phyloP scores from a whole-genome alignment of 2,797 vertebrate genomes.

The Paedocypris micromegethes region DNA sequence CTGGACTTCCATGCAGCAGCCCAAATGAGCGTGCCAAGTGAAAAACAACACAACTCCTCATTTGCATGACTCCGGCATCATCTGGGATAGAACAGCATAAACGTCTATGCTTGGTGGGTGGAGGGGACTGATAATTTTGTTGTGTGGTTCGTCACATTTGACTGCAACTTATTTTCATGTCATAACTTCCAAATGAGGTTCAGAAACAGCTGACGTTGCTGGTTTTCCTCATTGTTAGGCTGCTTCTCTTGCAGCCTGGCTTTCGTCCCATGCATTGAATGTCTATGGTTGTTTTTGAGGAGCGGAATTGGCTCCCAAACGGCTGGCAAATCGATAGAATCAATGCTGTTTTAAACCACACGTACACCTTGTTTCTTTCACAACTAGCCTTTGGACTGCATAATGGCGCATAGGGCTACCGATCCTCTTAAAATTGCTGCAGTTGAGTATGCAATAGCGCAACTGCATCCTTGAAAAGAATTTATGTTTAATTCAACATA shows the following conservation, averaged over 20 bases:
- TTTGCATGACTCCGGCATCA: slow-evolving; percentile 19
- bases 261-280: slow-evolving; percentile 27
- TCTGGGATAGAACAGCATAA: slow-evolving; percentile 8
- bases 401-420: slow-evolving; percentile 19
- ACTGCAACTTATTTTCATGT: slow-evolving; percentile 1
- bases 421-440: neutral
- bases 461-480: slow-evolving; percentile 25
- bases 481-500: slow-evolving; percentile 34
- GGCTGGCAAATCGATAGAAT: slow-evolving; percentile 40
- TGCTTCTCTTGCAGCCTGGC: neutral
- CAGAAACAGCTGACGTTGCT: slow-evolving; percentile 7
- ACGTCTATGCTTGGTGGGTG: neutral
- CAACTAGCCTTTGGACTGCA: slow-evolving; percentile 24
- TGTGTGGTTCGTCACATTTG: slow-evolving; percentile 12
- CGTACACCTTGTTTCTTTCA: slow-evolving; percentile 29
- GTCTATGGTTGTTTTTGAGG: slow-evolving; percentile 24
- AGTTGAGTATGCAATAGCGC: neutral
- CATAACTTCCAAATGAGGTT: slow-evolving; percentile 6
- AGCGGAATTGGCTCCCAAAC: slow-evolving; percentile 43
- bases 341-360: slow-evolving; percentile 40
- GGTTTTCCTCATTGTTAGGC: neutral
- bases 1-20: slow-evolving; percentile 33
- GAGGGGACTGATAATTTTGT: slow-evolving; percentile 2
- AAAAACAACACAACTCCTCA: slow-evolving; percentile 13
- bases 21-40: slow-evolving; percentile 16